phyloP scores from a whole-genome alignment of 2,888 invertebrate genomes.

The Diplolepis rosae region DNA sequence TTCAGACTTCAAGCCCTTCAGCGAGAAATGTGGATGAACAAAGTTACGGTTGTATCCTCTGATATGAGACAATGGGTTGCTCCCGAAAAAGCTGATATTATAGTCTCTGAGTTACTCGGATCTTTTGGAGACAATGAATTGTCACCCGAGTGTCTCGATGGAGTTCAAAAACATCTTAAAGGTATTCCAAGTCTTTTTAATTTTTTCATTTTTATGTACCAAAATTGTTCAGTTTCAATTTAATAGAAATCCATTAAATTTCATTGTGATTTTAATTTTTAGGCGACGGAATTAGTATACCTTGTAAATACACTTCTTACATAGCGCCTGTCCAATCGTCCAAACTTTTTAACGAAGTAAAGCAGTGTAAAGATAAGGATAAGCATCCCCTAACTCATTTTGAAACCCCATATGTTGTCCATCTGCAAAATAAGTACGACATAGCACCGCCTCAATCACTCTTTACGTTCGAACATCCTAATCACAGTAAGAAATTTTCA shows the following conservation, averaged over 20 bases:
- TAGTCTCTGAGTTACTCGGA: conserved; percentile 96
- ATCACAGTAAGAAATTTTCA: conserved; percentile 75
- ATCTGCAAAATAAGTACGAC: conserved; percentile 88
- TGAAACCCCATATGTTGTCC: conserved; percentile 95
- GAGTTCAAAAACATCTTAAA: conserved; percentile 90
- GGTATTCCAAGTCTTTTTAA: conserved; percentile 70
- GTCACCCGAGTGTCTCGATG: conserved; percentile 97
- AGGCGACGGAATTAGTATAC: conserved; percentile 94
- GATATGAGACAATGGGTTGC: conserved; percentile 91
- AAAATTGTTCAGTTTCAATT: not conserved
- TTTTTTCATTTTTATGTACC: not conserved
- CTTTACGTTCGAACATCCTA: conserved; percentile 95
- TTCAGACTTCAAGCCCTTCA: conserved; percentile 81
- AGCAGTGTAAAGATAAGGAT: conserved; percentile 74
- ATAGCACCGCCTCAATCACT: conserved; percentile 84
- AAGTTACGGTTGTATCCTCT: conserved; percentile 85
- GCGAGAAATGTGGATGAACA: conserved; percentile 85
- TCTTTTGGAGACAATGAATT: conserved; percentile 99
- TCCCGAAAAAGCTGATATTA: conserved; percentile 92
- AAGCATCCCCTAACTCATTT: conserved; percentile 76
- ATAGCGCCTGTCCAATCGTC: conserved; percentile 94
- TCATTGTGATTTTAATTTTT: not conserved
- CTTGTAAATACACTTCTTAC: conserved; percentile 90
- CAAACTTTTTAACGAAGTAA: conserved; percentile 87
- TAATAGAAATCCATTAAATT: not conserved